phyloP scores from a whole-genome alignment of 2,113 vertebrate species.

The Ptychochromis oligacanthus region DNA sequence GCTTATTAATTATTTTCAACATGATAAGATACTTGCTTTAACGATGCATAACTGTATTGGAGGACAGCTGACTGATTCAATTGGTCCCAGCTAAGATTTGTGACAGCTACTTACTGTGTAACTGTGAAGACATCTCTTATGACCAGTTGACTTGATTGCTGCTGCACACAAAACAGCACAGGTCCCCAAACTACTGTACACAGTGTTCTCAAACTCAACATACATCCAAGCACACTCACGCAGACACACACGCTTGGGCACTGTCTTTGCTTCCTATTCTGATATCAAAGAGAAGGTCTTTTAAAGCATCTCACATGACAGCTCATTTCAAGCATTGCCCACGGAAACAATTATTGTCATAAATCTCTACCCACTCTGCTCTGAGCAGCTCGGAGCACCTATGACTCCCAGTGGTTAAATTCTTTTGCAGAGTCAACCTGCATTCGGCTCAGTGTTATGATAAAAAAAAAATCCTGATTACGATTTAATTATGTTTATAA shows the following conservation, averaged over 20 bases:
- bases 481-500: background rate
- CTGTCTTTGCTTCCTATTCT: constrained; percentile 75
- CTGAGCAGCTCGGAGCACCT: constrained; percentile 38
- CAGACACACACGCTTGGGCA: constrained; percentile 42
- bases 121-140: constrained; percentile 4
- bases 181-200: background rate
- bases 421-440: constrained; percentile 32
- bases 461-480: background rate
- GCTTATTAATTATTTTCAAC: background rate
- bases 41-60: background rate
- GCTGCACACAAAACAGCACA: constrained; percentile 32
- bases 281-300: constrained; percentile 78
- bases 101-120: constrained; percentile 18
- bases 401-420: constrained; percentile 29
- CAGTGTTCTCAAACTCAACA: constrained; percentile 25
- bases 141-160: constrained; percentile 19
- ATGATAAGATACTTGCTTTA: constrained; percentile 2
- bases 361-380: constrained; percentile 64
- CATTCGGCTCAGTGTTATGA: background rate
- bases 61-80: background rate
- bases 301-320: constrained; percentile 74
- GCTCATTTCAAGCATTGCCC: constrained; percentile 76
- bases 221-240: constrained; percentile 14
- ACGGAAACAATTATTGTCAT: constrained; percentile 73
- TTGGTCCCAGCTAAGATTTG: background rate